phyloP scores from a whole-genome alignment of 2,113 vertebrate species.

The Pseudorasbora parva region DNA sequence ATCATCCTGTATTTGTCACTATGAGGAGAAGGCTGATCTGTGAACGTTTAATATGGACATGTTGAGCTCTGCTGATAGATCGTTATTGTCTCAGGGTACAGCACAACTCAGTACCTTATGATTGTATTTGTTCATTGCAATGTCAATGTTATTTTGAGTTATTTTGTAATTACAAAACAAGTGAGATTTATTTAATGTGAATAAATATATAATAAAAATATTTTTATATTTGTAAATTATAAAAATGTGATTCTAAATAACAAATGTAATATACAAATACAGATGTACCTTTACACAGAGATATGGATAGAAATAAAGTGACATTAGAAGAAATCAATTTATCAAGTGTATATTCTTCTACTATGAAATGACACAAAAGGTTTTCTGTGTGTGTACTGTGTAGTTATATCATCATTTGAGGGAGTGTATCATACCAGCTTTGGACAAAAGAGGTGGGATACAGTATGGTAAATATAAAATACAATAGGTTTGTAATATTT shows the following conservation, averaged over 20 bases:
- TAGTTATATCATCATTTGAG: no score
- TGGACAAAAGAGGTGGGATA: no score
- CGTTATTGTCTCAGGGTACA: neutral
- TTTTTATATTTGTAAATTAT: no score
- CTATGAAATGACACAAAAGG: no score
- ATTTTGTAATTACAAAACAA: neutral
- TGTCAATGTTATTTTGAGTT: neutral
- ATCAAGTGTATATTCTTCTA: no score
- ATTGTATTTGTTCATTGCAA: neutral
- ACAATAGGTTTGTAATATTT: neutral
- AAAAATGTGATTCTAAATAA: neutral
- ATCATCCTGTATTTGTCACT: conserved; percentile 87
- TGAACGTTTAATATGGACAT: conserved; percentile 63
- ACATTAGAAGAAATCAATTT: no score
- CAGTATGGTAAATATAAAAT: no score
- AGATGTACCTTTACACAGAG: neutral
- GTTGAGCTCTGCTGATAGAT: neutral
- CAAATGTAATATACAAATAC: neutral
- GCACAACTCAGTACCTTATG: neutral
- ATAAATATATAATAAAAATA: neutral
- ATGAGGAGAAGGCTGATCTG: conserved; percentile 87
- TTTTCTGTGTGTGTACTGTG: no score
- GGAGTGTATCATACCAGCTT: no score
- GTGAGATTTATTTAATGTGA: neutral
- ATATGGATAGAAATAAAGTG: no score